Conservation (phyloP, 2,797 vertebrate species). For the Coregonus ussuriensis region DNA sequence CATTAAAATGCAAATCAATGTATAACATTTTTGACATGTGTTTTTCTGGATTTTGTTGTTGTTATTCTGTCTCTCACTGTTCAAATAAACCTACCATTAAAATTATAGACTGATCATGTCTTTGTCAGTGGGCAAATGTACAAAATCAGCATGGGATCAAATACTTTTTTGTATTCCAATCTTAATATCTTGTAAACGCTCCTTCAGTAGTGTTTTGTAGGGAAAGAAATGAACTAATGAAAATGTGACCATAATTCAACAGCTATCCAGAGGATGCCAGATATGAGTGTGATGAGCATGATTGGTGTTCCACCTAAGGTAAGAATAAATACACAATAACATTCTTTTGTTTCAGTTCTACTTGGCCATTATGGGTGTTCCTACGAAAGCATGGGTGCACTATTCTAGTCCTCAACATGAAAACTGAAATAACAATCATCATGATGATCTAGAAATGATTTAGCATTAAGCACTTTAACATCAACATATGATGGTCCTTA, state of each 20-base stretch:
- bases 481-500: not conserved
- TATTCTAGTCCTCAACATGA: not conserved
- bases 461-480: not conserved
- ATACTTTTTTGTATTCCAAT: not conserved
- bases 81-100: too few relatives aligned
- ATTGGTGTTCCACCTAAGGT: slow-evolving; percentile 50
- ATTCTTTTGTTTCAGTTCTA: not conserved
- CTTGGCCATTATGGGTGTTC: not conserved
- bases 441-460: not conserved
- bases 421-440: not conserved
- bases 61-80: too few relatives aligned
- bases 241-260: slow-evolving; percentile 13
- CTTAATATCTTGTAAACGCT: not conserved
- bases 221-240: too few relatives aligned
- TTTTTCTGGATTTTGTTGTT: too few relatives aligned
- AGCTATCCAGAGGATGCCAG: slow-evolving; percentile 59
- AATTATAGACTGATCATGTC: too few relatives aligned
- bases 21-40: too few relatives aligned
- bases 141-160: too few relatives aligned
- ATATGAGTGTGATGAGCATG: slow-evolving; percentile 46
- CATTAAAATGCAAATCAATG: too few relatives aligned
- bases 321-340: slow-evolving; percentile 7
- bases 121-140: too few relatives aligned
- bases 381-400: not conserved
- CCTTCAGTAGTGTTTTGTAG: not conserved